A percentile compares a stretch with the other conserved stretches of the same genome.
Conservation (phyloP, 2,113 vertebrate genomes). For the human (Homo sapiens) region DNA sequence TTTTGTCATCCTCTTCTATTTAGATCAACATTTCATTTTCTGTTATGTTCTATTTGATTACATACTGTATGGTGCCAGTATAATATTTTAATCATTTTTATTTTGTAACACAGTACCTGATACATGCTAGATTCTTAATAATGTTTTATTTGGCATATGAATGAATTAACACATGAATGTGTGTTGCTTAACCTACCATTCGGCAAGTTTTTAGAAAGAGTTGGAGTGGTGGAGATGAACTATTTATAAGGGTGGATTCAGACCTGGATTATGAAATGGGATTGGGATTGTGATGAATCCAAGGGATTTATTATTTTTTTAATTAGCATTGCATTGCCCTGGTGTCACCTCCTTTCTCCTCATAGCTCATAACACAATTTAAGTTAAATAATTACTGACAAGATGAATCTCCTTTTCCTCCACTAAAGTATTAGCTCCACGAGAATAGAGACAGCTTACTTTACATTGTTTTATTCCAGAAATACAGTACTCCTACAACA, state of each 20-base stretch:
- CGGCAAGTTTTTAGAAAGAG: not conserved
- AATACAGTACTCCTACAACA: not conserved
- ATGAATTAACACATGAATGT: not conserved
- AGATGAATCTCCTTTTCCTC: not conserved
- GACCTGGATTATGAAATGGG: not conserved
- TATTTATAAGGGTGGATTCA: not conserved
- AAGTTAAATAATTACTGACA: not conserved
- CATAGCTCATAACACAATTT: not conserved
- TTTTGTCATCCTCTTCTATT: not conserved
- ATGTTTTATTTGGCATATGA: not conserved
- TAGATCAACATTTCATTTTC: conserved; percentile 15
- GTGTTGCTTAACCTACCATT: not conserved
- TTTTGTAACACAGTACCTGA: not conserved
- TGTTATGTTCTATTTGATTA: not conserved
- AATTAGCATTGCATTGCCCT: not conserved
- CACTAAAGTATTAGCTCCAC: not conserved
- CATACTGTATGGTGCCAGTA: not conserved
- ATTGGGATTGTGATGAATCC: not conserved
- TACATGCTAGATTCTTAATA: not conserved
- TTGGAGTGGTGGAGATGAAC: not conserved
- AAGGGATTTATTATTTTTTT: not conserved
- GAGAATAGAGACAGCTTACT: not conserved
- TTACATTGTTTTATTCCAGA: not conserved
- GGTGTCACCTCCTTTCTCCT: not conserved
- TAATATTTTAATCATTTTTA: not conserved